phyloP scores from a whole-genome alignment of 2,797 vertebrate genomes.

The Chrosomus eos region DNA sequence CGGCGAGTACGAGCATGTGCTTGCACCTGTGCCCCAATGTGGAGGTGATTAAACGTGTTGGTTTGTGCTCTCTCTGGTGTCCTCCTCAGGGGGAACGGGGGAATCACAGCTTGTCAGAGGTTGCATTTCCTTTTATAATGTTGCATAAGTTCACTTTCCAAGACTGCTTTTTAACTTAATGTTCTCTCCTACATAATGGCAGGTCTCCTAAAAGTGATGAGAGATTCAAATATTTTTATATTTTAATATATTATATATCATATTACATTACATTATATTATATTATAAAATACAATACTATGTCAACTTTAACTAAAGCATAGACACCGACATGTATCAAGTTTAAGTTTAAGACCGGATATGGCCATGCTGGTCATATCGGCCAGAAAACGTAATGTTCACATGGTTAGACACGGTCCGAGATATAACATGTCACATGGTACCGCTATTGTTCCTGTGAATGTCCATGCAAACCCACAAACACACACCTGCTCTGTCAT shows the following conservation, averaged over 20 bases:
- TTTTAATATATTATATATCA: not conserved
- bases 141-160: not conserved
- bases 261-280: not conserved
- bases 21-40: slow-evolving; percentile 52
- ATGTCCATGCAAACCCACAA: slow-evolving; percentile 32
- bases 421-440: slow-evolving; percentile 20
- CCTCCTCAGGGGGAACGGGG: slow-evolving; percentile 67
- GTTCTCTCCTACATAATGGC: not conserved
- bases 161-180: not conserved
- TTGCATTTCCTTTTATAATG: not conserved
- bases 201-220: not conserved
- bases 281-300: not conserved
- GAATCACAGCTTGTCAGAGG: not conserved
- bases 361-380: not conserved
- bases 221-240: too few species aligned
- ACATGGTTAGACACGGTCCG: not conserved
- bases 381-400: not conserved
- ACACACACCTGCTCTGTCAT: slow-evolving; percentile 40
- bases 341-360: too few species aligned
- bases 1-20: slow-evolving; percentile 41
- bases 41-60: not conserved
- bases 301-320: not conserved
- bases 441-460: slow-evolving; percentile 8
- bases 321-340: not conserved
- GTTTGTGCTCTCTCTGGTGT: slow-evolving; percentile 70